A percentile compares a stretch with the other conserved stretches of the same genome.
Conservation (phyloP, 1,140 invertebrate genomes). For the Caenorhabditis inopinata region DNA sequence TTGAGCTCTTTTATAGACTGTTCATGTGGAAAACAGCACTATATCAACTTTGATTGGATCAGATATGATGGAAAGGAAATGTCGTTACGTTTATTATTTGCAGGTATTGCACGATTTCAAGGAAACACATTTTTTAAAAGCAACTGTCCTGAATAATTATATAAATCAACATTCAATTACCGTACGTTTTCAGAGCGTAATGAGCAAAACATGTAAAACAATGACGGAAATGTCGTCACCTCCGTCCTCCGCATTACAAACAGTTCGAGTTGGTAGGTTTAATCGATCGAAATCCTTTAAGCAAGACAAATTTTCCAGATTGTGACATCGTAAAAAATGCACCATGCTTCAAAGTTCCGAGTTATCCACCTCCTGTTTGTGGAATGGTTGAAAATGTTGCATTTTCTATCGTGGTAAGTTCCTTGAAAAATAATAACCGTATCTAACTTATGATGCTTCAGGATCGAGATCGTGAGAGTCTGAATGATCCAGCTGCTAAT, state of each 20-base stretch:
- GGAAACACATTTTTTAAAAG: too few species aligned
- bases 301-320: constrained; percentile 1
- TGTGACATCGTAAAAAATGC: constrained; percentile 46
- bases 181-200: constrained; percentile 15
- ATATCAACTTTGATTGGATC: constrained; percentile 49
- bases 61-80: constrained; percentile 61
- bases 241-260: background rate
- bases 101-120: constrained; percentile 46
- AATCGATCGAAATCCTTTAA: background rate
- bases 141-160: too few species aligned
- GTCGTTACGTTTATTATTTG: constrained; percentile 55
- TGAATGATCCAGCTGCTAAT: constrained; percentile 41
- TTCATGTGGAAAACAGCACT: constrained; percentile 46
- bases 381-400: constrained; percentile 54
- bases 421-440: background rate
- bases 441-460: background rate
- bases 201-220: constrained; percentile 27
- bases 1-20: background rate
- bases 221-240: constrained; percentile 31
- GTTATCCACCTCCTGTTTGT: constrained; percentile 50
- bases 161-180: too few species aligned
- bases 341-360: constrained; percentile 29
- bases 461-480: constrained; percentile 20
- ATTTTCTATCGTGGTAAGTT: constrained; percentile 39
- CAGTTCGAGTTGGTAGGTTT: constrained; percentile 47